Evolutionary conservation across 2,113 vertebrate genomes (phyloP).

Genomic region (Sigmodon hispidus): DNA sequence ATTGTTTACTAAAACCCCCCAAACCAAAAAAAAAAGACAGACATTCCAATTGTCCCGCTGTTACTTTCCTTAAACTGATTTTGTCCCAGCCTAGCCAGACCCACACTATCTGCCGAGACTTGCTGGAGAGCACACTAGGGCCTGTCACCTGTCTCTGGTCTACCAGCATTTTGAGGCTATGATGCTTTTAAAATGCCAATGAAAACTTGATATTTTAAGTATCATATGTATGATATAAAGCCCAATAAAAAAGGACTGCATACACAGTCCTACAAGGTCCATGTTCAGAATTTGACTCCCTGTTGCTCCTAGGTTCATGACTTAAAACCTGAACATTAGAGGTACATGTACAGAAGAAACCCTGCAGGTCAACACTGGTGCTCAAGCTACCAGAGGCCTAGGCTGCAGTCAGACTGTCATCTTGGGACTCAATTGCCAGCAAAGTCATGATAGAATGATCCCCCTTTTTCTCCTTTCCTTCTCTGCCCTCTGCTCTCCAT

Average conservation of each 20-base stretch:
- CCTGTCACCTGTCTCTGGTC: too few species aligned
- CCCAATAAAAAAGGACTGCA: not conserved
- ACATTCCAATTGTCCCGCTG: too few species aligned
- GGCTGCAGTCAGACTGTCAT: not conserved
- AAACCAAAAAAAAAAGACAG: too few species aligned
- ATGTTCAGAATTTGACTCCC: not conserved
- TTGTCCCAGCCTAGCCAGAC: too few species aligned
- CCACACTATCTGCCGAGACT: too few species aligned
- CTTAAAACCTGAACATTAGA: not conserved
- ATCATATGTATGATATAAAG: not conserved
- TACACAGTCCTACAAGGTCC: not conserved
- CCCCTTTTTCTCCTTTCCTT: not conserved
- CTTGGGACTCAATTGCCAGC: not conserved
- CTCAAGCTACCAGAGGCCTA: not conserved
- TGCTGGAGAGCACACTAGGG: too few species aligned
- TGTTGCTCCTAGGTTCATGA: not conserved
- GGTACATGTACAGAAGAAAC: not conserved
- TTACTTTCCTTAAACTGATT: too few species aligned
- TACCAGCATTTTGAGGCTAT: too few species aligned
- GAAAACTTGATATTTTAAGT: not conserved
- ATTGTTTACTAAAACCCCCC: too few species aligned
- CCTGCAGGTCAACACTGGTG: not conserved
- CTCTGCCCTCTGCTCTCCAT: too few species aligned
- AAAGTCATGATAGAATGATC: not conserved
- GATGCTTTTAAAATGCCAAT: too few species aligned